These are phyloP conservation scores for Venustaconcha ellipsiformis DNA, from an alignment of 1,140 invertebrate genomes.

Conservation along the genomic window DNA sequence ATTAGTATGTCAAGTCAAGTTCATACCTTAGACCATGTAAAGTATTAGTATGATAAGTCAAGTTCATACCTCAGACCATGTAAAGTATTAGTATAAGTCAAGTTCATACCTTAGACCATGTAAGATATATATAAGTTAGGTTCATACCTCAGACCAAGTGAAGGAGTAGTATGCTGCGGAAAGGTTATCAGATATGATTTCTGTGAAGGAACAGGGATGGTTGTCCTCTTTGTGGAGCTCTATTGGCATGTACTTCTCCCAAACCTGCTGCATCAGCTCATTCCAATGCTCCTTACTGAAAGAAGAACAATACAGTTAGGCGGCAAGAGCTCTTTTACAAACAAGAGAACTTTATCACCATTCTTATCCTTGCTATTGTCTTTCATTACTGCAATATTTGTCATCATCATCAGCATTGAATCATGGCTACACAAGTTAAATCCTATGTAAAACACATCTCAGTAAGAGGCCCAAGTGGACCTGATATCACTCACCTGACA, in stretches of 20 bases:
- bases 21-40: conserved; percentile 18
- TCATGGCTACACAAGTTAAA: too few species aligned
- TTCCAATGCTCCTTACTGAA: conserved; percentile 80
- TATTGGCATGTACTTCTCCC: conserved; percentile 82
- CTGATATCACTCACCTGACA: too few species aligned
- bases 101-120: conserved; percentile 36
- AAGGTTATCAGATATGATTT: conserved; percentile 65
- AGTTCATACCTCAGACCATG: conserved; percentile 67
- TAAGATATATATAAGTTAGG: conserved; percentile 50
- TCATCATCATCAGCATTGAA: too few species aligned
- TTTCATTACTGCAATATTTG: too few species aligned
- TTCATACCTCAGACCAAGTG: conserved; percentile 67
- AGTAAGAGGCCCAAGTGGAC: too few species aligned
- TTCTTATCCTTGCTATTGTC: too few species aligned
- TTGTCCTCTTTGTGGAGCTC: conserved; percentile 81
- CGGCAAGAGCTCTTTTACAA: neutral
- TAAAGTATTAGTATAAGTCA: conserved; percentile 69
- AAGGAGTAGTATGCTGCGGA: conserved; percentile 69
- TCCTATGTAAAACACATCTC: too few species aligned
- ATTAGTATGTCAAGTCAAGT: conserved; percentile 69
- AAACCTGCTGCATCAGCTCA: conserved; percentile 80
- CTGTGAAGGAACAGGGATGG: conserved; percentile 82
- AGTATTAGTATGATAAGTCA: too few species aligned
- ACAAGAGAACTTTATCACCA: too few species aligned
- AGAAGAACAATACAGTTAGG: conserved; percentile 26